Base-by-base conservation (phyloP, 2,113 vertebrate species). In the Percina caprodes region DNA sequence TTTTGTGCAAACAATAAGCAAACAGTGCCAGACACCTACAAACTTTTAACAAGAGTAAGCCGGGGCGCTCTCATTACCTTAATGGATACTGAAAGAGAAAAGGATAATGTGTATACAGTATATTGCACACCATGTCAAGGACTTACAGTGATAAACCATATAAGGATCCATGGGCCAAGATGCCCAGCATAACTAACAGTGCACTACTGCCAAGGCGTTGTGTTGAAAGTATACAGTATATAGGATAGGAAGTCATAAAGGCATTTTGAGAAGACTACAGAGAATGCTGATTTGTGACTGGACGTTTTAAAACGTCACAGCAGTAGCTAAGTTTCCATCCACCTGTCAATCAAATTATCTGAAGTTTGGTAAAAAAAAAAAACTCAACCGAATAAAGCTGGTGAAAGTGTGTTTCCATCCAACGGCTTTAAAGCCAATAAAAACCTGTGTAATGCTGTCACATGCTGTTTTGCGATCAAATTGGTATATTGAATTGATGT, bases 1-100 rank as follows among this genome's bases (percentile, higher is more conserved):
- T 67, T 85, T 62, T 86, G 60, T 68, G 61, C 58, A 46, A 77
- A 79, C 66, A 82, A 69, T 49, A 76, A 69, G 65, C 48, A 63
- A 72, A 83, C 33, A 51, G 54, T 67, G 73, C 78, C 63, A 76
- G 42, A 55, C 51, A 71, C 42, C 79, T 19, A 16, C 48, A 80
- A 70, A 86, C 65, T 68, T 90, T 86, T 79, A 80, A 83, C 82
- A 72, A 74, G 71, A 69, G 59, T 70, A 56, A 58, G 69, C 30
- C 16, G 0, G 52, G 30, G 56, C 18, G 39, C 62, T 81, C 85
- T 82, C 66, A 87, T 92, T 87, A 77, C 48, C 21, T 72, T 86
- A 87, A 90, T 90, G 90, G 86, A 76, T 10, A 71, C 30, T 62
- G 54, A 51, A 84, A 70, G 18, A 21, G 14, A 80, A 80, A 65